Evolutionary conservation across 2,113 vertebrate genomes (phyloP), one percentile per base, ranked within the genome.

Genomic region (Larimichthys crocea): DNA sequence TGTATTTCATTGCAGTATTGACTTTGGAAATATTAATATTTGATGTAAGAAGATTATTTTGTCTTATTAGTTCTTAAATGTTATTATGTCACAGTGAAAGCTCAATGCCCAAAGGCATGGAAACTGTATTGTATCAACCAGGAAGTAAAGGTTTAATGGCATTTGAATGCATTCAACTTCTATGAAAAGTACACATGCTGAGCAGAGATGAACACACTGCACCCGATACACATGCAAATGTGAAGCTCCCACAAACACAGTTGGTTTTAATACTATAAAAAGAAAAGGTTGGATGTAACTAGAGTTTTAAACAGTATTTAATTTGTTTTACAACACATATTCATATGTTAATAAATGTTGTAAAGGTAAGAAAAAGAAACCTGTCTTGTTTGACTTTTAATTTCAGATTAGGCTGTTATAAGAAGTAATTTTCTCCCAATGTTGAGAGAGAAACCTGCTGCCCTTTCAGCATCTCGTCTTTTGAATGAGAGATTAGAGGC

Each of bases 161-260:
- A 20, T 14, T 4, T 60, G 12, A 50, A 49, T 31, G 0, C 40
- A 76, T 8, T 46, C 31, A 59, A 35, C 20, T 56, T 84, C 53
- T 56, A 76, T 68, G 63, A 76, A 65, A 63, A 65, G 31, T 19
- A 71, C 42, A 61, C 74, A 46, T 2, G 55, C 3, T 55, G 24
- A 11, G 2, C 76, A 68, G 17, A 10, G 31, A 66, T 53, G 26
- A 56, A 59, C 14, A 42, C 35, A 59, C 42, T 48, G 22, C 14
- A 12, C 56, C 49, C 2, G 16, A 49, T 63, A 42, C 50, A 10
- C 61, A 88, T 84, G 80, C 82, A 84, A 89, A 84, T 84, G 4
- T 49, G 16, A 65, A 20, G 8, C 4, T 17, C 19, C 26, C 22
- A 40, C 6, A 1, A 35, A 10, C 31, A 22, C 69, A 71, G 52